Evolutionary conservation across 2,113 vertebrate species (phyloP), one percentile per base, ranked within the genome.

Genomic region (Poeciliopsis occidentalis): DNA sequence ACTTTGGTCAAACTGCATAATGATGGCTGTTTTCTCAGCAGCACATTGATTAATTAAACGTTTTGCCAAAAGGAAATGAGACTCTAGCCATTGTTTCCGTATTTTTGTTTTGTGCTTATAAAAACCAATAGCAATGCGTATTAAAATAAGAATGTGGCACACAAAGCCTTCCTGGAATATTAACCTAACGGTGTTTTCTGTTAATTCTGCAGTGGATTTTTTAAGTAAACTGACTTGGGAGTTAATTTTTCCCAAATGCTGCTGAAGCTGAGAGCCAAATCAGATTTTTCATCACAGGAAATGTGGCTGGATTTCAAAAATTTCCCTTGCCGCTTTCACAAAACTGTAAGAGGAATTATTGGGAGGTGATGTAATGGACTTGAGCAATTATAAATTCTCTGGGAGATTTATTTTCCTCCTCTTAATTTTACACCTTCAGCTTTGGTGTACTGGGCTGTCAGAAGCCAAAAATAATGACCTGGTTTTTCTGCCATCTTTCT

Each of bases 291-390:
- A 82, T 61, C 54, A 63, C 51, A 22, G 12, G 13, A 68, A 1
- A 8, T 44, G 60, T 65, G 82, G 84, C 73, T 76, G 80, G 71
- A 68, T 85, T 82, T 71, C 0, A 2, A 1, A 1, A 12, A 75
- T 75, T 80, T 78, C 83, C 78, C 61, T 73, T 32, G 67, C 64
- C 1, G 27, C 75, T 68, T 44, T 81, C 75, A 76, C 34, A 76
- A 62, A 76, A n/a, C 22, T 29, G 27, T 68, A 31, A 72, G 61
- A 31, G 34, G 61, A 60, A 13, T 73, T 24, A 63, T 84, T 78
- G 69, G 31, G 74, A 24, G 67, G 65, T 76, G 80, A 90, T 73
- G 83, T 83, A 79, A 86, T 83, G 75, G 72, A 41, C 34, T 24
- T 31, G 12, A 83, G 67, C 73, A 78, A 75, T 83, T 75, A 78